These are phyloP conservation scores for Falco punctatus DNA, from an alignment of 2,113 vertebrate genomes.

Conservation along the genomic window DNA sequence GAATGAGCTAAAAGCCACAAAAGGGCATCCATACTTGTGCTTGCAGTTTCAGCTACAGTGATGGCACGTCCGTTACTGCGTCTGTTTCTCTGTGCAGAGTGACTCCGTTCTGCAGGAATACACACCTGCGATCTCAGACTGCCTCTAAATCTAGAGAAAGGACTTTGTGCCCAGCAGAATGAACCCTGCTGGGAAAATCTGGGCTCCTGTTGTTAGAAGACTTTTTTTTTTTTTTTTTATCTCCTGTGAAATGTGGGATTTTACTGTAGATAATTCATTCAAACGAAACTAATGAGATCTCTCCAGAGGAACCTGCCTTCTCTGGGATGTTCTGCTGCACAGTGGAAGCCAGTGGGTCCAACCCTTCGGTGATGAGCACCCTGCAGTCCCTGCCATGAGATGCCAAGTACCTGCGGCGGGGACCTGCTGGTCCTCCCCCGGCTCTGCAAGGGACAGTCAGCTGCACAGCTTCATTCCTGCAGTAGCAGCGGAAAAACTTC, in stretches of 20 bases:
- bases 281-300: neutral
- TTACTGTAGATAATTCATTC: neutral
- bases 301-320: neutral
- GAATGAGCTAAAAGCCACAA: neutral
- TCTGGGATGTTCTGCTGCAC: neutral
- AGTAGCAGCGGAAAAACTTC: neutral
- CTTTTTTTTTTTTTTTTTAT: no score
- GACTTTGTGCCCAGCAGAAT: neutral
- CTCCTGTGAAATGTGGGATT: neutral
- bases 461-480: neutral
- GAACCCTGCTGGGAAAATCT: neutral
- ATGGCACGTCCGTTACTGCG: neutral
- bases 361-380: neutral
- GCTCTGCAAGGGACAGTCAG: neutral
- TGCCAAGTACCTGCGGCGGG: accelerated
- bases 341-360: neutral
- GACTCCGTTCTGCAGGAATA: neutral
- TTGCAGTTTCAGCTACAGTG: neutral
- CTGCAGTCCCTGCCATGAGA: neutral
- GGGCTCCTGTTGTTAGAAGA: neutral
- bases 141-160: neutral
- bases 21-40: neutral
- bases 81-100: neutral
- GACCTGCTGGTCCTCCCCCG: neutral
- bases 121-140: neutral